Conservation (phyloP, 1,140 invertebrate genomes). For the Drosophila hydei region DNA sequence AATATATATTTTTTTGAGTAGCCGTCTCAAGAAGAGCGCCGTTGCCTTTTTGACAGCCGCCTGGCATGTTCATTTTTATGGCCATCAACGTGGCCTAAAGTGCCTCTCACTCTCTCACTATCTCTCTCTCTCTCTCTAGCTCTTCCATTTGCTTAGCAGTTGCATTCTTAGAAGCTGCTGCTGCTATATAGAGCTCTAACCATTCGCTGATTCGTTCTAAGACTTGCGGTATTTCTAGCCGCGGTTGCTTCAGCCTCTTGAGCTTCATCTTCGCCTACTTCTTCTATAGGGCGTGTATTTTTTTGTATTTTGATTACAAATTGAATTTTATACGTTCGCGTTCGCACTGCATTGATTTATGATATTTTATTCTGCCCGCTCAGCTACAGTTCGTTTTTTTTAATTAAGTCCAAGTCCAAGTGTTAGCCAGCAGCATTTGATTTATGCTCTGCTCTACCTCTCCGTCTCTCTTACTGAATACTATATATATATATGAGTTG, state of each 20-base stretch:
- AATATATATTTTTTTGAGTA: slow-evolving; percentile 60
- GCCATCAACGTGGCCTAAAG: slow-evolving; percentile 22
- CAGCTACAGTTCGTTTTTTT: slow-evolving; percentile 44
- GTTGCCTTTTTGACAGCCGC: slow-evolving; percentile 72
- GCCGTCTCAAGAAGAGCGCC: slow-evolving; percentile 61
- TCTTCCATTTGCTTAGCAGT: slow-evolving; percentile 5
- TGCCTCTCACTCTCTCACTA: not conserved
- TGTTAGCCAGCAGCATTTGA: slow-evolving; percentile 63
- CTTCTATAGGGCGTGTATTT: slow-evolving; percentile 59
- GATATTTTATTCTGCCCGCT: slow-evolving; percentile 46
- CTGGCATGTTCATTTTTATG: slow-evolving; percentile 77
- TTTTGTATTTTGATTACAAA: slow-evolving; percentile 61
- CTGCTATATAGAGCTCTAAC: slow-evolving; percentile 17
- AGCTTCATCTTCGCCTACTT: not conserved
- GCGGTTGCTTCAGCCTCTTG: too few relatives aligned
- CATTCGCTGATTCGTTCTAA: slow-evolving; percentile 45
- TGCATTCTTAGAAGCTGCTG: slow-evolving; percentile 70
- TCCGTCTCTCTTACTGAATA: not conserved
- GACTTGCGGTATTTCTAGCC: slow-evolving; percentile 59
- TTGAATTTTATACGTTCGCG: slow-evolving; percentile 75
- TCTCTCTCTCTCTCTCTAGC: not conserved
- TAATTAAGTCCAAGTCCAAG: slow-evolving; percentile 72
- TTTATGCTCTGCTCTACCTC: slow-evolving; percentile 56
- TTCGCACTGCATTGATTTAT: slow-evolving; percentile 75
- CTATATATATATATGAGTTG: not conserved